phyloP scores from a whole-genome alignment of 2,113 vertebrate species.

The Tretioscincus oriximinensis region DNA sequence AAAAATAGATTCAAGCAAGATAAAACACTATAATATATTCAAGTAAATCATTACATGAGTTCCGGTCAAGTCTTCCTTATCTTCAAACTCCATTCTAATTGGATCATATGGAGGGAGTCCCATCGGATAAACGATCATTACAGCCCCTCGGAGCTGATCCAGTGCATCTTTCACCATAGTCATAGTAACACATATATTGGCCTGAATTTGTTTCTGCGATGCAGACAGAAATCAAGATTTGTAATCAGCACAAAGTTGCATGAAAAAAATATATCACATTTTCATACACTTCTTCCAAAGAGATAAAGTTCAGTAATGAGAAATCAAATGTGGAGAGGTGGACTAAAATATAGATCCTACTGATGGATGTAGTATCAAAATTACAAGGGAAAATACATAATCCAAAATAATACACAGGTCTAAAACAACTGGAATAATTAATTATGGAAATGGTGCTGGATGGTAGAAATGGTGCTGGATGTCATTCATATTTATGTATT shows the following conservation, averaged over 20 bases:
- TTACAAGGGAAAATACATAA: too few relatives aligned
- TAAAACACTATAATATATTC: neutral
- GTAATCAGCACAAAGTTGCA: neutral
- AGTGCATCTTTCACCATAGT: conserved; percentile 87
- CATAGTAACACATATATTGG: conserved; percentile 81
- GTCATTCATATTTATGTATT: too few relatives aligned
- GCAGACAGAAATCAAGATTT: conserved; percentile 10
- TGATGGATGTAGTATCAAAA: too few relatives aligned
- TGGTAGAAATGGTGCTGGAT: too few relatives aligned
- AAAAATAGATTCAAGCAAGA: neutral
- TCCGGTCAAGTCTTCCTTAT: conserved; percentile 87
- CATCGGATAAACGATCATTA: conserved; percentile 98
- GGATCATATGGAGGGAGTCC: conserved; percentile 93
- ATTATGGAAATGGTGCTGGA: too few relatives aligned
- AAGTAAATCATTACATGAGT: conserved; percentile 74
- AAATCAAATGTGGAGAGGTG: too few relatives aligned
- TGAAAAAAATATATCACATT: neutral
- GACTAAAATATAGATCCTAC: too few relatives aligned
- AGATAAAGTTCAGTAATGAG: neutral
- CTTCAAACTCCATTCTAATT: conserved; percentile 89
- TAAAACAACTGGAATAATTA: too few relatives aligned
- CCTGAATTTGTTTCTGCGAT: conserved; percentile 88
- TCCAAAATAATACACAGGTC: too few relatives aligned
- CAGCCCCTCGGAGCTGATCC: conserved; percentile 89
- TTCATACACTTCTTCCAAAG: neutral